Evolutionary conservation across 2,797 vertebrate genomes (phyloP).

Genomic region (Pseudopleuronectes americanus): DNA sequence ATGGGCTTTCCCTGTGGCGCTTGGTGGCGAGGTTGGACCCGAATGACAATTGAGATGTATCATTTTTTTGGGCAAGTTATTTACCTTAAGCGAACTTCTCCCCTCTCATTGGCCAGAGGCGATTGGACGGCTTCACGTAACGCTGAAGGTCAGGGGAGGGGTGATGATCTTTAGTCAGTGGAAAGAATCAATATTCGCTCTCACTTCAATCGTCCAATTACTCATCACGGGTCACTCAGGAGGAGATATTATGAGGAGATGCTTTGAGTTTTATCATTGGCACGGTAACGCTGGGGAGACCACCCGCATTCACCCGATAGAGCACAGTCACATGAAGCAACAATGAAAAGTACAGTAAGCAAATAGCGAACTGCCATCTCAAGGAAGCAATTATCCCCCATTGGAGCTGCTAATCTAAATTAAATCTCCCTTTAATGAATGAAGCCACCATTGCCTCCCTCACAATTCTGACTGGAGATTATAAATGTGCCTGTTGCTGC

Average conservation of each 20-base stretch:
- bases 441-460: constrained; percentile 69
- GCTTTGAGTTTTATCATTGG: constrained; percentile 58
- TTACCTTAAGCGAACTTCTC: constrained; percentile 36
- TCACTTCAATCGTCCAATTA: constrained; percentile 51
- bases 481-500: constrained; percentile 71
- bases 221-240: constrained; percentile 51
- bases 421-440: constrained; percentile 82
- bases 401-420: constrained; percentile 80
- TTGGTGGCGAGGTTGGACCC: background rate
- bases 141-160: constrained; percentile 52
- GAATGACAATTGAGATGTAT: constrained; percentile 55
- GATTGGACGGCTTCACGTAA: constrained; percentile 19
- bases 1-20: constrained; percentile 15
- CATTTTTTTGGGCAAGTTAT: constrained; percentile 26
- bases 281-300: constrained; percentile 54
- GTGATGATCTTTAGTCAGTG: constrained; percentile 44
- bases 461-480: constrained; percentile 67
- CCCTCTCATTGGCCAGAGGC: constrained; percentile 18
- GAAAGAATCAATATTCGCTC: constrained; percentile 61
- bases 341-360: constrained; percentile 74
- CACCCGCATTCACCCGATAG: constrained; percentile 57
- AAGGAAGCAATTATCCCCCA: constrained; percentile 71
- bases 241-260: constrained; percentile 60
- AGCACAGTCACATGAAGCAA: constrained; percentile 62
- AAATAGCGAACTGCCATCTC: constrained; percentile 73